phyloP scores from a whole-genome alignment of 92 coral and sea anemone species.

The Blastomussa wellsi region DNA sequence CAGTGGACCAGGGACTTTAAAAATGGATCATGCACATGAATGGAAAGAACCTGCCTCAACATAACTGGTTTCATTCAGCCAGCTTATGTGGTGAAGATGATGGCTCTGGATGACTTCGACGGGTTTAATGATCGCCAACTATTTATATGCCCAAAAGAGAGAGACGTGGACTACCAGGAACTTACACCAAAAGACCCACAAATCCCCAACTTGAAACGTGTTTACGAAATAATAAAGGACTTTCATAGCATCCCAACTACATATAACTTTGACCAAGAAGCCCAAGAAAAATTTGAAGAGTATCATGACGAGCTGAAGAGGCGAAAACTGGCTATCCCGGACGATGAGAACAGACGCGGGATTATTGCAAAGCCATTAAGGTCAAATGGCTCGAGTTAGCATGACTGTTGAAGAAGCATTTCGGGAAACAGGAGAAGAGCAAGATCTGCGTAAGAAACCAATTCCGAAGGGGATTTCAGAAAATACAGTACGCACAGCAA shows the following conservation, averaged over 20 bases:
- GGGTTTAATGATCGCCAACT: conserved; percentile 51
- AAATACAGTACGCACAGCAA: conserved; percentile 17
- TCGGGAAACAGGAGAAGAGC: conserved; percentile 13
- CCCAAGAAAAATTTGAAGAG: conserved; percentile 27
- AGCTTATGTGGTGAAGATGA: conserved; percentile 40
- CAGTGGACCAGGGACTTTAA: conserved; percentile 66
- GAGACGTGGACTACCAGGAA: conserved; percentile 52
- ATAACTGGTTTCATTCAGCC: conserved; percentile 53
- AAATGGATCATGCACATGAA: conserved; percentile 51
- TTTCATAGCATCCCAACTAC: conserved; percentile 19
- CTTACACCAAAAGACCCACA: conserved; percentile 31
- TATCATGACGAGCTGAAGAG: conserved; percentile 52
- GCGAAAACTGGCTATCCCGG: conserved; percentile 42
- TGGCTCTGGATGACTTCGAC: conserved; percentile 26
- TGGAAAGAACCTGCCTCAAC: conserved; percentile 48
- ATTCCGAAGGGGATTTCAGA: conserved; percentile 24
- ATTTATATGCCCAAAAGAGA: conserved; percentile 49
- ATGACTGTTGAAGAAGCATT: conserved; percentile 25
- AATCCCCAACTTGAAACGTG: conserved; percentile 28
- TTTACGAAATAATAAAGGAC: conserved; percentile 38
- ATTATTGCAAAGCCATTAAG: conserved; percentile 49
- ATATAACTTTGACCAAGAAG: conserved; percentile 41
- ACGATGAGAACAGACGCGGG: too few relatives aligned
- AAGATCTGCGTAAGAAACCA: conserved; percentile 5
- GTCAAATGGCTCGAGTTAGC: conserved; percentile 60